Base-by-base conservation (phyloP, 2,888 invertebrate genomes). In the Coenonympha arcania region DNA sequence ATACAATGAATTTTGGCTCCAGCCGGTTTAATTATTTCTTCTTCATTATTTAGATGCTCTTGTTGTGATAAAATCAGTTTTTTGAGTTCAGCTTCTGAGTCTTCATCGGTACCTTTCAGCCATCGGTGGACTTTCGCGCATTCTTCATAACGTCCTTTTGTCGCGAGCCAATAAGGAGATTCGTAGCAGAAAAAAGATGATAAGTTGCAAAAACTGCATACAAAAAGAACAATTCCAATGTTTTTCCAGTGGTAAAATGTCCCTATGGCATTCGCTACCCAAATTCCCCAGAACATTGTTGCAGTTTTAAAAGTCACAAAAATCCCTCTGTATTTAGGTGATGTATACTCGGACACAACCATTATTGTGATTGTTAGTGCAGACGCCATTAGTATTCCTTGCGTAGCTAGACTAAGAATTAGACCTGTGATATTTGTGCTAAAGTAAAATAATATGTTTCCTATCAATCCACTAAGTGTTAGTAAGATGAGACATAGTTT, bases 161-260 rank as follows among this genome's bases (percentile, higher is more conserved):
- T 56, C 2, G 60, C 61, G n/a, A 61, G 19, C 62, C 61, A 62
- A 6, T 49, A 33, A 5, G 58, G 59, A 0, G 58, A 59, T 39
- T 62, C 60, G 0, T 53, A 53, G 54, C 58, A 58, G 4, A 49
- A 40, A n/a, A 57, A 22, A 5, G 18, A 16, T 4, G 46, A 34
- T n/a, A 59, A 37, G 13, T 50, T 51, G 22, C 56, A 59, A 6
- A 45, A 11, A 20, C 56, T 46, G n/a, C 54, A 52, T 8, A 51
- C 4, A 2, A 54, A 44, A 3, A 55, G 49, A 6, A 57, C 4
- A 6, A 57, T 39, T 1, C 48, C 33, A 4, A 63, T 59, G 16
- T 56, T 54, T 28, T 48, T 59, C 54, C 58, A 62, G 18, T 55
- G 50, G 11, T 48, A 53, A 13, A 55, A 62, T 1, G 64, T 62